Evolutionary conservation across 2,888 invertebrate species (phyloP).

Genomic region (Mimumesa dahlbomi): DNA sequence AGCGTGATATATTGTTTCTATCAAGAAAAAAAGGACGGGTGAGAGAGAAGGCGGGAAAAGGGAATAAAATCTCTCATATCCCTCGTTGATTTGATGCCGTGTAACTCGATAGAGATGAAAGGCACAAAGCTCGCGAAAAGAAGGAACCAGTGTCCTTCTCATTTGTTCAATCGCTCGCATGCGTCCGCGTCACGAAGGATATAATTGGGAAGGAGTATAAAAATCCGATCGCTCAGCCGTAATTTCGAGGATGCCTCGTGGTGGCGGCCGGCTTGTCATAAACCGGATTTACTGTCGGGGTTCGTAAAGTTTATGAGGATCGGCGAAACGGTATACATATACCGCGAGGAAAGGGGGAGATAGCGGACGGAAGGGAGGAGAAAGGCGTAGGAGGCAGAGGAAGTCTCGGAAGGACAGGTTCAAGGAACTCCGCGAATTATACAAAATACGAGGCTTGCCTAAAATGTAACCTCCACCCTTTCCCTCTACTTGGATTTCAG

Average conservation of each 20-base stretch:
- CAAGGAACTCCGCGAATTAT: conserved; percentile 55
- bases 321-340: conserved; percentile 61
- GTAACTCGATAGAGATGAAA: conserved; percentile 34
- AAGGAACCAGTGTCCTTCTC: not conserved
- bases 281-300: conserved; percentile 73
- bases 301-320: conserved; percentile 75
- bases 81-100: conserved; percentile 35
- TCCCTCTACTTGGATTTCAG: not conserved
- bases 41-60: not conserved
- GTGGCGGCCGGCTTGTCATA: conserved; percentile 72
- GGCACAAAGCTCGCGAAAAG: not conserved
- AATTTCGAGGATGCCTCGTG: conserved; percentile 69
- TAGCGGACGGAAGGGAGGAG: not conserved
- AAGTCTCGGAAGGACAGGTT: conserved; percentile 49
- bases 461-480: conserved; percentile 25
- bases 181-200: conserved; percentile 5
- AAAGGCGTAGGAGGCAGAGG: conserved; percentile 43
- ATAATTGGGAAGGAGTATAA: conserved; percentile 65
- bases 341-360: conserved; percentile 30
- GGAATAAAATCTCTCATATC: not conserved
- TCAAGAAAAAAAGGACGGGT: too few species aligned
- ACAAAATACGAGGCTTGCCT: conserved; percentile 40
- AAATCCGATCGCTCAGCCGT: conserved; percentile 69
- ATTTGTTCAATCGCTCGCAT: not conserved
- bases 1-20: too few species aligned